Conservation (phyloP, 2,797 vertebrate species). For the Harpagifer antarcticus region DNA sequence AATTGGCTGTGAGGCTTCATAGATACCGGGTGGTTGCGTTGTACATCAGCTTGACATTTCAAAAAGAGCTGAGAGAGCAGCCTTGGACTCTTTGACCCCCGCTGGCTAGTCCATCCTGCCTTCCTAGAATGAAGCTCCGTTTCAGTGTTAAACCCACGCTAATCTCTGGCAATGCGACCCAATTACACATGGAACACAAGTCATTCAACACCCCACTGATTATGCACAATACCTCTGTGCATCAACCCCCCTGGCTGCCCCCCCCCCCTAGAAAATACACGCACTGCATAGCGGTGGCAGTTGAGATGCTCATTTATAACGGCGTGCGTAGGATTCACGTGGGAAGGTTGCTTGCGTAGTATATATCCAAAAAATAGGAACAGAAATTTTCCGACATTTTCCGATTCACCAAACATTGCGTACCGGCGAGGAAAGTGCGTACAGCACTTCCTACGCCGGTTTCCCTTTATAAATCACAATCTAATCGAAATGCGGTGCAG, state of each 20-base stretch:
- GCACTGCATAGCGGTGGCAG: slow-evolving; percentile 48
- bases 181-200: slow-evolving; percentile 82
- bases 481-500: too few relatives aligned
- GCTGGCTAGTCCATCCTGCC: slow-evolving; percentile 36
- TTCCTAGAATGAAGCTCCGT: slow-evolving; percentile 78
- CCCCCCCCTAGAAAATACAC: slow-evolving; percentile 45
- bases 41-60: slow-evolving; percentile 83
- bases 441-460: too few relatives aligned
- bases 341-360: too few relatives aligned
- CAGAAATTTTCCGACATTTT: too few relatives aligned
- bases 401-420: too few relatives aligned
- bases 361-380: too few relatives aligned
- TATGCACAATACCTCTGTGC: slow-evolving; percentile 62
- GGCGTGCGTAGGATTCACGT: too few relatives aligned
- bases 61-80: slow-evolving; percentile 81
- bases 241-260: slow-evolving; percentile 4
- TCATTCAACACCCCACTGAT: slow-evolving; percentile 79
- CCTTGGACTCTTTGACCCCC: slow-evolving; percentile 62
- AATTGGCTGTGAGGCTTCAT: slow-evolving; percentile 69
- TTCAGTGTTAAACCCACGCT: slow-evolving; percentile 79
- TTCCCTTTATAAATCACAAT: too few relatives aligned
- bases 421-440: too few relatives aligned
- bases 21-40: slow-evolving; percentile 69
- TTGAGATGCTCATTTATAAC: too few relatives aligned
- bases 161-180: slow-evolving; percentile 81